phyloP scores from a whole-genome alignment of 2,888 invertebrate genomes.

The Spodoptera picta region DNA sequence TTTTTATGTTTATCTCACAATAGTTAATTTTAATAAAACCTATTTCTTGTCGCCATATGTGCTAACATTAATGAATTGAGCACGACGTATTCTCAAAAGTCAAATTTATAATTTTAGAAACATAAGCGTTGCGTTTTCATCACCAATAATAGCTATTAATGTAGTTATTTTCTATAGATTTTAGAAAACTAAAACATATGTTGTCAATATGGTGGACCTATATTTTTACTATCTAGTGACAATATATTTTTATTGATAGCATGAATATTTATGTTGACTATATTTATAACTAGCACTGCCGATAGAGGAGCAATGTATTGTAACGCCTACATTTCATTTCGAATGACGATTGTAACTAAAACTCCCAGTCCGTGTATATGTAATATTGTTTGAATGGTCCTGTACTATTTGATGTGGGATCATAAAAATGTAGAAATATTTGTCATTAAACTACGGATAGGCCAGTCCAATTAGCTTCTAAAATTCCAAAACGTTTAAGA shows the following conservation, averaged over 20 bases:
- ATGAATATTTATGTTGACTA: constrained; percentile 17
- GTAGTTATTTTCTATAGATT: constrained; percentile 31
- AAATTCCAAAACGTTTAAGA: too few relatives aligned
- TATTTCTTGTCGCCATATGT: constrained; percentile 11
- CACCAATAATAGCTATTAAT: constrained; percentile 36
- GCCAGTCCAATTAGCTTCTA: too few relatives aligned
- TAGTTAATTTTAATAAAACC: constrained; percentile 2
- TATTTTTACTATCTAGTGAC: constrained; percentile 38
- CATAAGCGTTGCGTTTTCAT: constrained; percentile 30
- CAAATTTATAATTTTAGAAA: constrained; percentile 17
- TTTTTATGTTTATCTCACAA: constrained; percentile 10
- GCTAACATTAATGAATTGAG: constrained; percentile 2
- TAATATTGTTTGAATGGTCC: constrained; percentile 33
- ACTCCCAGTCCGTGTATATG: constrained; percentile 29
- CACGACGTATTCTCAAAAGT: constrained; percentile 10
- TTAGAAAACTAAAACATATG: constrained; percentile 13
- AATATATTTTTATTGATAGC: constrained; percentile 21
- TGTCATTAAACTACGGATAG: constrained; percentile 2
- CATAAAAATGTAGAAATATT: constrained; percentile 5
- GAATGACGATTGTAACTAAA: constrained; percentile 21
- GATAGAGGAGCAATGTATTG: constrained; percentile 23
- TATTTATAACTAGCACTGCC: constrained; percentile 26
- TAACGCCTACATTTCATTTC: constrained; percentile 19
- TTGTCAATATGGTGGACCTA: constrained; percentile 31
- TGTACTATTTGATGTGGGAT: constrained; percentile 3